Evolutionary conservation across 2,797 vertebrate genomes (phyloP).

Genomic region (Spinus pinus): DNA sequence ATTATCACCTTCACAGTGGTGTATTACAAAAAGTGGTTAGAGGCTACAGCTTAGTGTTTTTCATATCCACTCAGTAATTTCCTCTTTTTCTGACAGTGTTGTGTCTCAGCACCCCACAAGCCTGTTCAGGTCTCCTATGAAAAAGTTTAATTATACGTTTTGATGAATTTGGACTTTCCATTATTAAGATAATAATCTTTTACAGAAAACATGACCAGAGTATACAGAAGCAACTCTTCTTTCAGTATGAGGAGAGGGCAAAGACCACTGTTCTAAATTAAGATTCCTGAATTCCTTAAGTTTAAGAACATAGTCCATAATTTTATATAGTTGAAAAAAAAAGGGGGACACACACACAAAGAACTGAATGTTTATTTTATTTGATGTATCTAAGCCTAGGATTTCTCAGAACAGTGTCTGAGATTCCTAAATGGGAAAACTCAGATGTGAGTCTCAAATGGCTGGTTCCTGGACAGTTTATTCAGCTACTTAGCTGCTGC

Average conservation of each 20-base stretch:
- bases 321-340: neutral
- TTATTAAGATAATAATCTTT: neutral
- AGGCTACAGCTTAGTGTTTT: neutral
- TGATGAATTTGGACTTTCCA: neutral
- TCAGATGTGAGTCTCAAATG: neutral
- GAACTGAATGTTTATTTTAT: neutral
- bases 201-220: neutral
- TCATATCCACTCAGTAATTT: neutral
- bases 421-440: neutral
- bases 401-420: neutral
- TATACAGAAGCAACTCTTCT: neutral
- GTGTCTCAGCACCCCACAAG: neutral
- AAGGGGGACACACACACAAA: neutral
- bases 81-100: neutral
- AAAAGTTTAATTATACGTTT: neutral
- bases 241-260: neutral
- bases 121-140: neutral
- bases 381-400: neutral
- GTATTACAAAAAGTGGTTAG: neutral
- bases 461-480: neutral
- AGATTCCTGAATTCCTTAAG: neutral
- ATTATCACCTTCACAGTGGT: neutral
- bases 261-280: neutral
- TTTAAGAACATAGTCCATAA: neutral
- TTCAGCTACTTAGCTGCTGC: neutral